Evolutionary conservation across 2,797 vertebrate species (phyloP), one percentile per base, ranked within the genome.

Genomic region (Anabacerthia variegaticeps): DNA sequence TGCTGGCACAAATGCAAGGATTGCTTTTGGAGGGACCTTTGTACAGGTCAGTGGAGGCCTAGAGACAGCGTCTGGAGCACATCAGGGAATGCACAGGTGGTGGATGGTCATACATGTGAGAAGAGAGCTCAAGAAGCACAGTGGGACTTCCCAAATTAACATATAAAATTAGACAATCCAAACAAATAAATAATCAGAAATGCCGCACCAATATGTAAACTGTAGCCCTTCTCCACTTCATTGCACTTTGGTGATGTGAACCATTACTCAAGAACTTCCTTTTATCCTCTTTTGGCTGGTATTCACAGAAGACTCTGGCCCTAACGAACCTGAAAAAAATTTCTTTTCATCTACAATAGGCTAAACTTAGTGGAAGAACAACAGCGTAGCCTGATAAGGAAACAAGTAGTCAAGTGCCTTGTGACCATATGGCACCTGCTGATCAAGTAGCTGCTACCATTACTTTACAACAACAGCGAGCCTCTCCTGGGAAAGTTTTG

Each of bases 51-150:
- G 39, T 62, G 15, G 9, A 61, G 32, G 30, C 36, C 67, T 39
- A 81, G 26, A 22, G 16, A 34, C 0, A 4, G 14, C 37, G 46
- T 52, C n/a, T 44, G n/a, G 30, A 10, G 14, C 26, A 58, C 23
- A 32, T 39, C n/a, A 61, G 54, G 37, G n/a, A 56, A 77, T 4
- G 8, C 0, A 0, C 12, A 14, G 6, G 16, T 34, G 37, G n/a
- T n/a, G 61, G 51, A 52, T n/a, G 24, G 26, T 3, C 34, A 3
- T 11, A 28, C 18, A 7, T 3, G 19, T 14, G 12, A 81, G 41
- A 67, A 26, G 10, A 36, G 3, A 52, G 9, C 27, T 51, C 74
- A 44, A 15, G 43, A 67, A 65, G 6, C 9, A 18, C 62, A 54
- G 43, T 8, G 9, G 34, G 11, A 68, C 19, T 44, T 30, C 34